Conservation (phyloP, 2,113 vertebrate species). For the Pelmatolapia mariae region DNA sequence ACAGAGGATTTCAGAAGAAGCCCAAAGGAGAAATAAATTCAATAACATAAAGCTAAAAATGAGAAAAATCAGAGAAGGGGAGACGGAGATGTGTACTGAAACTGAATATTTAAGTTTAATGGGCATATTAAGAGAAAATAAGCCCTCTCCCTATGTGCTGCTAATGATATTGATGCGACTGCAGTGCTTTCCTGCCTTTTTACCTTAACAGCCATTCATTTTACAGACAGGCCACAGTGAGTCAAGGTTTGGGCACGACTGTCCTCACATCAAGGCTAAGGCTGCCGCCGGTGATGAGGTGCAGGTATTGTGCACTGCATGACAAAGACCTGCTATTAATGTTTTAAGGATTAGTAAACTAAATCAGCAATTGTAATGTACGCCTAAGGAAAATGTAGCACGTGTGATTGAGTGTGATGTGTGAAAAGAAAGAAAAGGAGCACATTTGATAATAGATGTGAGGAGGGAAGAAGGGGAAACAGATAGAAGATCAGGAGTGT, state of each 20-base stretch:
- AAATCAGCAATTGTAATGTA: neutral
- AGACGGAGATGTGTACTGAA: neutral
- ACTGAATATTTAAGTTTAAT: neutral
- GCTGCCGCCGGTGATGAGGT: neutral
- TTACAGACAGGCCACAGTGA: neutral
- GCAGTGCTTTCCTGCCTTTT: slow-evolving; percentile 19
- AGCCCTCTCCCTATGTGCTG: neutral
- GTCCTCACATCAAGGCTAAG: neutral
- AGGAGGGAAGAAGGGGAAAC: neutral
- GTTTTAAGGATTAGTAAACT: neutral
- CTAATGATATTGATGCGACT: slow-evolving; percentile 37
- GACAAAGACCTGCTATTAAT: neutral
- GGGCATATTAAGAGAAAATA: neutral
- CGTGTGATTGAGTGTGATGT: neutral
- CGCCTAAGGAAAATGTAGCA: neutral
- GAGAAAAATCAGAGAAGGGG: neutral
- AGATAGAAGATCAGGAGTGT: neutral
- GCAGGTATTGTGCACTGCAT: neutral
- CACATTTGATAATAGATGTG: neutral
- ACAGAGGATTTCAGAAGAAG: neutral
- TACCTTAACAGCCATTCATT: slow-evolving; percentile 10
- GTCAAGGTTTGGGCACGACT: slow-evolving; percentile 6
- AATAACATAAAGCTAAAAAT: neutral
- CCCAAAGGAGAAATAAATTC: neutral
- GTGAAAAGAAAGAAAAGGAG: neutral